phyloP scores from a whole-genome alignment of 2,797 vertebrate species.

The Aphelocoma californica region DNA sequence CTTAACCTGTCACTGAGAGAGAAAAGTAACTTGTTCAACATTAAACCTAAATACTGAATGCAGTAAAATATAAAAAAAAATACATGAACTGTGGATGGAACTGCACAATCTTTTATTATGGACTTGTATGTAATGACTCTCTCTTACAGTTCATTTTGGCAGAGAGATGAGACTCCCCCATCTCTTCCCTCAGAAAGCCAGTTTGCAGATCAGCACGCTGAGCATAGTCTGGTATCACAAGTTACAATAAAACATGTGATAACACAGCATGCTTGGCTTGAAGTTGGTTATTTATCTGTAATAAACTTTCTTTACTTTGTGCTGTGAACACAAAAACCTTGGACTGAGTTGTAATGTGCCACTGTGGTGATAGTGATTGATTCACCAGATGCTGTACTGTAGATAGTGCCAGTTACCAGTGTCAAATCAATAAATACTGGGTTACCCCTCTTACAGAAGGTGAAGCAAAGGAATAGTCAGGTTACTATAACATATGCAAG shows the following conservation, averaged over 20 bases:
- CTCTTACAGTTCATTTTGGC: background rate
- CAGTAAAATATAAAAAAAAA: background rate
- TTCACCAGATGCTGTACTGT: background rate
- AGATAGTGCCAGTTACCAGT: background rate
- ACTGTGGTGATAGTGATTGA: background rate
- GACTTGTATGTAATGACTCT: background rate
- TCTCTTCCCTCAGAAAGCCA: background rate
- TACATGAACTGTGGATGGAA: background rate
- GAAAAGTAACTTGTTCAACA: background rate
- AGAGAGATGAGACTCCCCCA: background rate
- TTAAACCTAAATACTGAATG: background rate
- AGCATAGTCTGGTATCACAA: background rate
- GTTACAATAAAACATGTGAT: background rate
- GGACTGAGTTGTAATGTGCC: background rate
- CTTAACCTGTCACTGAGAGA: background rate
- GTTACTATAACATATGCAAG: background rate
- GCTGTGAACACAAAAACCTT: constrained; percentile 12
- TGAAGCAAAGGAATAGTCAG: background rate
- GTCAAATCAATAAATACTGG: background rate
- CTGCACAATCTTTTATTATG: background rate
- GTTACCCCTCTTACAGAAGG: background rate
- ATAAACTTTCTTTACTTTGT: constrained; percentile 21
- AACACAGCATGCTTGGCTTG: constrained; percentile 11
- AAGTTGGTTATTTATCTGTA: background rate
- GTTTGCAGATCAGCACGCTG: background rate